A percentile compares a stretch with the other conserved stretches of the same genome.
These are phyloP conservation scores for Hydropsyche betteni DNA, from an alignment of 2,888 invertebrate genomes.

Conservation along the genomic window DNA sequence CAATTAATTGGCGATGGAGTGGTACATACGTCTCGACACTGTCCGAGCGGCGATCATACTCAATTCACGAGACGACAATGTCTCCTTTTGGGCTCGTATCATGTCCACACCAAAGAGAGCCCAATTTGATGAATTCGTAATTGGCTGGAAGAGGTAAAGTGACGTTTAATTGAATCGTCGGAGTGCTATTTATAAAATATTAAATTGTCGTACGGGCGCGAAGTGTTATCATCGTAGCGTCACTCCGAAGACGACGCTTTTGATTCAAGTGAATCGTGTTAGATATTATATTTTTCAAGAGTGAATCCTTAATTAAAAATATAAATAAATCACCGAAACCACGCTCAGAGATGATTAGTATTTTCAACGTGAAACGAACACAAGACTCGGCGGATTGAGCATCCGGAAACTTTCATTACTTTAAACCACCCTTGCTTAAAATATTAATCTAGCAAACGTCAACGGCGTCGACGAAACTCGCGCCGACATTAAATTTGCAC, in stretches of 20 bases:
- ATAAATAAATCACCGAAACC: no score
- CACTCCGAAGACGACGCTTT: not conserved
- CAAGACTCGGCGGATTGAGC: not conserved
- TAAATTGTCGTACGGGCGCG: no score
- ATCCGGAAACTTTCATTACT: constrained; percentile 33
- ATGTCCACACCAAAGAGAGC: no score
- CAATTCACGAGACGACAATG: not conserved
- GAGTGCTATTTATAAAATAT: no score
- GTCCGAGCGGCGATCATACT: not conserved
- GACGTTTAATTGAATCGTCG: no score
- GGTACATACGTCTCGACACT: no score
- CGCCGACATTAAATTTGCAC: constrained; percentile 32
- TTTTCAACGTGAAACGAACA: not conserved
- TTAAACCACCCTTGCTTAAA: constrained; percentile 18
- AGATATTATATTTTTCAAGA: no score
- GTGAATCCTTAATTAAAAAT: no score
- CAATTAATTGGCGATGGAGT: not conserved
- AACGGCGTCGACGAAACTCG: constrained; percentile 13
- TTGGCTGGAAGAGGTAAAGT: no score
- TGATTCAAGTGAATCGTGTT: not conserved
- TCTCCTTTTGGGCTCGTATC: no score
- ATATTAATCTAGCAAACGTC: constrained; percentile 36
- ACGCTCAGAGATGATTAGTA: no score
- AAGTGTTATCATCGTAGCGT: not conserved
- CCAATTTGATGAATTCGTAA: no score